A percentile compares a stretch with the other conserved stretches of the same genome.
These are phyloP conservation scores for Ammodytes marinus DNA, from an alignment of 2,113 vertebrate species.

Conservation along the genomic window DNA sequence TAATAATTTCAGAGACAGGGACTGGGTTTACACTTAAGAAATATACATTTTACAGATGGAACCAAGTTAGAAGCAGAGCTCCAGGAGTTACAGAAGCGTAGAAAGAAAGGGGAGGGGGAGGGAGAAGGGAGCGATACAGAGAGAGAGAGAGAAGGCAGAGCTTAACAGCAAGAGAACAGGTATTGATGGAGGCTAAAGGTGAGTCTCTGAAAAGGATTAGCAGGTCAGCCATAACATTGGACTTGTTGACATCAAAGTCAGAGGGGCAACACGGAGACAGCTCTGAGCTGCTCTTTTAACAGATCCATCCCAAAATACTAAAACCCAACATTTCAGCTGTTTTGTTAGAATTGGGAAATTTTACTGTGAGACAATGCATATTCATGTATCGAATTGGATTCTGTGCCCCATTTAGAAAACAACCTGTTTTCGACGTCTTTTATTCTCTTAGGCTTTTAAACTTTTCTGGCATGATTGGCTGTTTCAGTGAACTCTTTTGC, in stretches of 20 bases:
- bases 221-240: constrained; percentile 36
- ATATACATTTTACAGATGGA: neutral
- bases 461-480: constrained; percentile 10
- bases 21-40: neutral
- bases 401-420: neutral
- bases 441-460: neutral
- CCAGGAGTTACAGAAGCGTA: neutral
- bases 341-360: no score
- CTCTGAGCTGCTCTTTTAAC: neutral
- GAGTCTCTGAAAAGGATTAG: constrained; percentile 49
- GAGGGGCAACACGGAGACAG: neutral
- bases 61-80: neutral
- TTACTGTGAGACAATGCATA: neutral
- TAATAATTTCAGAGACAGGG: neutral
- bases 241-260: constrained; percentile 30
- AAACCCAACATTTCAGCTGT: neutral
- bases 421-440: neutral
- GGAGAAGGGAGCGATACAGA: neutral
- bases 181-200: constrained; percentile 54
- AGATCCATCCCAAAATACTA: neutral
- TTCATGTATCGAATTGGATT: neutral
- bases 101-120: neutral
- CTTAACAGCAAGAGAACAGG: constrained; percentile 25
- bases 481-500: constrained; percentile 26
- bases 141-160: constrained; percentile 22